Conservation (phyloP, 1,140 invertebrate species). For the Drosophila albomicans region DNA sequence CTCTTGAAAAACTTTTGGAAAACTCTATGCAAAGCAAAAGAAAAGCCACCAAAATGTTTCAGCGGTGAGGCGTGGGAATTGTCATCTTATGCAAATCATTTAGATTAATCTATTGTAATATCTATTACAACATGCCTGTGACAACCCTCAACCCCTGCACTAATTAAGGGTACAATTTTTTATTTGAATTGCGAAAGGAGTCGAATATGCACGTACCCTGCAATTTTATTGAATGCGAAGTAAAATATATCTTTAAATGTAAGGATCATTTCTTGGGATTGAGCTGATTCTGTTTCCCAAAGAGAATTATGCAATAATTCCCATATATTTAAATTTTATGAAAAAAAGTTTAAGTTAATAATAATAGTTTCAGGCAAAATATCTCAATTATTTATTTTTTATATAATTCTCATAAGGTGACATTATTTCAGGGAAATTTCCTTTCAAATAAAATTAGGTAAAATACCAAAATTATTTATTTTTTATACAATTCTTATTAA, state of each 20-base stretch:
- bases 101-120: conserved; percentile 10
- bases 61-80: conserved; percentile 41
- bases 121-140: conserved; percentile 17
- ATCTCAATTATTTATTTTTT: too few relatives aligned
- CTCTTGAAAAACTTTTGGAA: conserved; percentile 26
- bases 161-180: conserved; percentile 26
- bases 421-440: too few relatives aligned
- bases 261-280: too few relatives aligned
- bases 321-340: too few relatives aligned
- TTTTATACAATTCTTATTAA: too few relatives aligned
- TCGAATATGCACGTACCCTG: conserved; percentile 3
- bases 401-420: too few relatives aligned
- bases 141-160: conserved; percentile 43
- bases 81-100: conserved; percentile 33
- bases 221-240: not conserved
- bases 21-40: conserved; percentile 7
- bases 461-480: too few relatives aligned
- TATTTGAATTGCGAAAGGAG: not conserved
- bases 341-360: too few relatives aligned
- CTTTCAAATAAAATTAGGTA: too few relatives aligned
- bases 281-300: too few relatives aligned
- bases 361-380: too few relatives aligned
- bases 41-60: conserved; percentile 21
- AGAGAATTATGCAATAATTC: too few relatives aligned
- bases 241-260: not conserved